These are phyloP conservation scores for Rhea pennata DNA, from an alignment of 2,113 vertebrate species.

Conservation along the genomic window DNA sequence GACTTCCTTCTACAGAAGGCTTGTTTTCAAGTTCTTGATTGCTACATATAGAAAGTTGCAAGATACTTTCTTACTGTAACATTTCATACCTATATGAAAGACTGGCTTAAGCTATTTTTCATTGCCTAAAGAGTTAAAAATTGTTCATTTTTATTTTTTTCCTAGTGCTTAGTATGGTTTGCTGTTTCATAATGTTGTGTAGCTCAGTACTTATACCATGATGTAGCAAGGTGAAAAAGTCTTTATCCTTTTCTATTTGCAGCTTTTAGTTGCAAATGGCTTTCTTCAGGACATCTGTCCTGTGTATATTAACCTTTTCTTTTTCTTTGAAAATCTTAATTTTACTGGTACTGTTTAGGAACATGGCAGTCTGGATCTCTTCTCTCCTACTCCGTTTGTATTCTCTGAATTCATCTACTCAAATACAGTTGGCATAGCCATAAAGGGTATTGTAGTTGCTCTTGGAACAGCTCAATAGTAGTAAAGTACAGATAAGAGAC, in stretches of 20 bases:
- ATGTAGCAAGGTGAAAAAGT: neutral
- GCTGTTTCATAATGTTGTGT: neutral
- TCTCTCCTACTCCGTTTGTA: neutral
- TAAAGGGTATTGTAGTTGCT: neutral
- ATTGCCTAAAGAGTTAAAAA: neutral
- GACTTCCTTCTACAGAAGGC: neutral
- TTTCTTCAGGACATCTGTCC: neutral
- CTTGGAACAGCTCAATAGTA: neutral
- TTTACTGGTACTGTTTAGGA: neutral
- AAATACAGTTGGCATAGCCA: neutral
- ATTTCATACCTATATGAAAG: neutral
- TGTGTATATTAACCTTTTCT: neutral
- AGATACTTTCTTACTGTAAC: neutral
- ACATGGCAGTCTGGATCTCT: neutral
- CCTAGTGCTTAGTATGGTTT: neutral
- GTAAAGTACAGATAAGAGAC: neutral
- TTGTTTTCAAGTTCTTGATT: neutral
- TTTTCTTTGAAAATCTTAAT: neutral
- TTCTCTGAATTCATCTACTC: neutral
- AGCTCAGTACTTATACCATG: neutral
- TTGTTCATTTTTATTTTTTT: neutral
- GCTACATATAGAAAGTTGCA: neutral
- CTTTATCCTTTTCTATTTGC: neutral
- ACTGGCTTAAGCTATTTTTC: neutral
- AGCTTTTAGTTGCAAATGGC: neutral